phyloP scores from a whole-genome alignment of 2,797 vertebrate genomes.

The Pseudochromis fuscus region DNA sequence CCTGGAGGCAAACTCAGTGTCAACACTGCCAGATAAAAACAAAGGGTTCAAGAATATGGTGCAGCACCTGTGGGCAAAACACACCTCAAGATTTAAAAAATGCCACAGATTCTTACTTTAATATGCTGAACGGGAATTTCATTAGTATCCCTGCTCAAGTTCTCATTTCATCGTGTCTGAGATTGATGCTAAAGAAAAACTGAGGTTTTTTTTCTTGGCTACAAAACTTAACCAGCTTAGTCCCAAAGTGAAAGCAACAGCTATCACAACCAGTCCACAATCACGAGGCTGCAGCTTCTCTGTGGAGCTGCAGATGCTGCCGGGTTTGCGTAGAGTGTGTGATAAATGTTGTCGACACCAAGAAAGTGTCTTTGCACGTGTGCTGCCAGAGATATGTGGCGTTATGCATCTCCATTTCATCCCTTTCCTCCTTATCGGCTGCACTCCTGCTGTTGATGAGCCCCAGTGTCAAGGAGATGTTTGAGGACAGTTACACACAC shows the following conservation, averaged over 20 bases:
- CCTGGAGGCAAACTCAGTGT: too few relatives aligned
- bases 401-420: constrained; percentile 28
- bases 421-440: constrained; percentile 48
- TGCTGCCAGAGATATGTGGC: constrained; percentile 25
- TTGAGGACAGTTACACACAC: constrained; percentile 23
- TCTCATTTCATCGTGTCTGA: too few relatives aligned
- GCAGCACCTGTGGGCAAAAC: too few relatives aligned
- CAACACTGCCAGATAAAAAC: too few relatives aligned
- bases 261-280: background rate
- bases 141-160: too few relatives aligned
- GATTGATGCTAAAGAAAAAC: too few relatives aligned
- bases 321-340: constrained; percentile 1
- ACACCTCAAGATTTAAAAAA: too few relatives aligned
- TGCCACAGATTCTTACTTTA: too few relatives aligned
- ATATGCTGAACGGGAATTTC: too few relatives aligned
- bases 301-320: constrained; percentile 26
- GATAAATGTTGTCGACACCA: background rate
- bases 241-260: background rate
- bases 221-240: background rate
- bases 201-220: too few relatives aligned
- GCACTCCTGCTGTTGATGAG: constrained; percentile 51
- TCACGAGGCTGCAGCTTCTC: constrained; percentile 15
- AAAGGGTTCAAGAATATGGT: too few relatives aligned
- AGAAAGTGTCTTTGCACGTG: constrained; percentile 8
- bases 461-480: constrained; percentile 63